These are phyloP conservation scores for Dendropsophus ebraccatus DNA, from an alignment of 2,113 vertebrate genomes.

Conservation along the genomic window DNA sequence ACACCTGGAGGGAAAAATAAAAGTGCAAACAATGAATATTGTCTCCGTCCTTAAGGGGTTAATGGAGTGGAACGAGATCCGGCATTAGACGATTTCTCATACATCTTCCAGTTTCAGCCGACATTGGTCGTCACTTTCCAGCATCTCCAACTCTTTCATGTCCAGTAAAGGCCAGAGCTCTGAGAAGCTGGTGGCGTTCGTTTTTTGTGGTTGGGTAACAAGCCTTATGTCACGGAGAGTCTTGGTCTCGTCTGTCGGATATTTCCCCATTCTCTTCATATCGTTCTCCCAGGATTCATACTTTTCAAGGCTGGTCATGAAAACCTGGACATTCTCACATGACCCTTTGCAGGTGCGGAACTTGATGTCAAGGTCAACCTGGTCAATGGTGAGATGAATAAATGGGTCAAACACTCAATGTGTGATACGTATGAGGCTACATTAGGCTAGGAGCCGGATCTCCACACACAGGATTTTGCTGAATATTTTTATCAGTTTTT, in stretches of 20 bases:
- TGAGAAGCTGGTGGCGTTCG: neutral
- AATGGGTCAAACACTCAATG: too few species aligned
- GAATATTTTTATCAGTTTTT: too few species aligned
- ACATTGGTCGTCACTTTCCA: constrained; percentile 55
- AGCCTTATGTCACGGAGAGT: neutral
- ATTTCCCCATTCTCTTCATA: constrained; percentile 4
- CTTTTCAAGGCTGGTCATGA: neutral
- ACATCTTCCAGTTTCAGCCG: constrained; percentile 14
- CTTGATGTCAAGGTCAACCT: constrained; percentile 77
- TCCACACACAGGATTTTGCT: too few species aligned
- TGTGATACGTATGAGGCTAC: too few species aligned
- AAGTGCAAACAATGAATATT: too few species aligned
- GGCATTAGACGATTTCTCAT: neutral
- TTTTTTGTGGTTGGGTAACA: neutral
- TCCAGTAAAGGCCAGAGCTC: neutral
- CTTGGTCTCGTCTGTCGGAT: neutral
- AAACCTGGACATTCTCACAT: constrained; percentile 61
- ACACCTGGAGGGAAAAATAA: too few species aligned
- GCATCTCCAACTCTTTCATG: constrained; percentile 10
- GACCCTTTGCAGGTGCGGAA: constrained; percentile 72
- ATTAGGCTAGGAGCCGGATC: too few species aligned
- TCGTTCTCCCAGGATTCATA: constrained; percentile 18
- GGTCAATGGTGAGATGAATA: constrained; percentile 21
- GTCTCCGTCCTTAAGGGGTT: too few species aligned
- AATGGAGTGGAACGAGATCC: too few species aligned